Evolutionary conservation across 1,140 invertebrate genomes (phyloP).

Genomic region (Globodera rostochiensis): DNA sequence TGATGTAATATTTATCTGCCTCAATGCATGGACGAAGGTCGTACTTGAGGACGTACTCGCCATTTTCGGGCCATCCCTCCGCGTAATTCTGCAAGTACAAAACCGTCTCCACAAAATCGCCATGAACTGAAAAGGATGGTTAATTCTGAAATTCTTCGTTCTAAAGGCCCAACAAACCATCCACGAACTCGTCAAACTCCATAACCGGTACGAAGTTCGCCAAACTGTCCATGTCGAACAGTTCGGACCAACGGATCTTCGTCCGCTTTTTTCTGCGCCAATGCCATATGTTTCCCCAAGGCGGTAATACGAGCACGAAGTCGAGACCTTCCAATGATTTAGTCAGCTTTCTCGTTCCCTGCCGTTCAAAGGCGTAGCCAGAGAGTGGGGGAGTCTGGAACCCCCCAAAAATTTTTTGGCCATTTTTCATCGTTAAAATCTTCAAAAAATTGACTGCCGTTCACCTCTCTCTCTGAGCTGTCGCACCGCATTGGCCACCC

Average conservation of each 20-base stretch:
- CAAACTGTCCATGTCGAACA: constrained; percentile 84
- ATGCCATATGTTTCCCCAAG: constrained; percentile 85
- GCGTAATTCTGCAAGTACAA: constrained; percentile 84
- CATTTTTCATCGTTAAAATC: neutral
- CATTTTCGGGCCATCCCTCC: constrained; percentile 71
- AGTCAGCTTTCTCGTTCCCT: neutral
- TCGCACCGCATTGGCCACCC: constrained; percentile 80
- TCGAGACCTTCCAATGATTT: constrained; percentile 48
- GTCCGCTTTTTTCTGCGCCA: constrained; percentile 75
- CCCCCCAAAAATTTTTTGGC: neutral
- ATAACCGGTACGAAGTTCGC: constrained; percentile 80
- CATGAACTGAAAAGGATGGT: neutral
- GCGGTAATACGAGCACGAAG: constrained; percentile 77
- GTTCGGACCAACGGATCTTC: constrained; percentile 76
- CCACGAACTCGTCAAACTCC: constrained; percentile 82
- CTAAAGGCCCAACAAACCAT: constrained; percentile 46
- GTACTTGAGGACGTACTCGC: constrained; percentile 81
- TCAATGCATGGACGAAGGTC: constrained; percentile 71
- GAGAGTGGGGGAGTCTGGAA: too few relatives aligned
- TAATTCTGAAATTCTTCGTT: constrained; percentile 64
- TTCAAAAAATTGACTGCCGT: constrained; percentile 36
- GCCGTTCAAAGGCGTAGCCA: neutral
- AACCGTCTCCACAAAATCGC: constrained; percentile 74
- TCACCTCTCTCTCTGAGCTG: constrained; percentile 71
- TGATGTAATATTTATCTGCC: constrained; percentile 57